These are phyloP conservation scores for Caenorhabditis wallacei DNA, from an alignment of 2,888 invertebrate species.

Conservation along the genomic window DNA sequence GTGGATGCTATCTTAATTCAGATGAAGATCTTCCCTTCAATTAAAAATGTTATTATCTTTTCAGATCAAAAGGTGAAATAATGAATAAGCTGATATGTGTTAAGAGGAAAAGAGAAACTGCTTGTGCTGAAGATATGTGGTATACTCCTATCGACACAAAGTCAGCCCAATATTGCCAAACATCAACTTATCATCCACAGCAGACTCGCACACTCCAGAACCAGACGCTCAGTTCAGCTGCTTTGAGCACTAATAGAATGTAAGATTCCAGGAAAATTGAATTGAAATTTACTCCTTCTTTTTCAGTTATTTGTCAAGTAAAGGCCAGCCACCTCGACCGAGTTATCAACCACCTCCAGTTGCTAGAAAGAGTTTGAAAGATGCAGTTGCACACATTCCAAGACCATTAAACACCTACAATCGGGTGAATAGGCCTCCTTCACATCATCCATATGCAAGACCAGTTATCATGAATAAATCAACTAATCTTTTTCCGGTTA, in stretches of 20 bases:
- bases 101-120: slow-evolving; percentile 33
- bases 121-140: slow-evolving; percentile 32
- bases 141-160: slow-evolving; percentile 25
- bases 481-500: background rate
- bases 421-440: background rate
- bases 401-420: background rate
- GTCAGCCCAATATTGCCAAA: background rate
- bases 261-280: background rate
- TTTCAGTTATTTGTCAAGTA: background rate
- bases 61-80: slow-evolving; percentile 28
- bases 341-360: background rate
- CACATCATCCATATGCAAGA: background rate
- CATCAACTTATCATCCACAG: background rate
- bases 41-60: background rate
- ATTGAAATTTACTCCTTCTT: background rate
- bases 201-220: background rate
- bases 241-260: background rate
- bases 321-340: background rate
- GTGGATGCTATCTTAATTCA: background rate
- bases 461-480: background rate
- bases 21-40: background rate
- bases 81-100: slow-evolving; percentile 42
- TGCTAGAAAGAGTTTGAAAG: slow-evolving; percentile 1
- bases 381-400: background rate
- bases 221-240: background rate